A percentile compares a stretch with the other conserved stretches of the same genome.
phyloP scores from a whole-genome alignment of 1,140 invertebrate genomes.

The Microplitis mediator region DNA sequence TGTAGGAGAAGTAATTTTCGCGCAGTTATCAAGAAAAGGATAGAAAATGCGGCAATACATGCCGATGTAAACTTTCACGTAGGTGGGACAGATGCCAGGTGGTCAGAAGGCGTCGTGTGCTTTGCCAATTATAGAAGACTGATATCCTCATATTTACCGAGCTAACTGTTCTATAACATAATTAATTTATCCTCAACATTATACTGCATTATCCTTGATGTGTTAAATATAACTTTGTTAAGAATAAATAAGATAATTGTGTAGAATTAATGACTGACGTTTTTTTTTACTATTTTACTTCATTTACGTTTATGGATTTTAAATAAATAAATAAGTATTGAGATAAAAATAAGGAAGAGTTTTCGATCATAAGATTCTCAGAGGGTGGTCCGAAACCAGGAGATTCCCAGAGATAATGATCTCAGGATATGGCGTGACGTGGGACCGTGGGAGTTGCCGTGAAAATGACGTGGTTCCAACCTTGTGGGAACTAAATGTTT shows the following conservation, averaged over 20 bases:
- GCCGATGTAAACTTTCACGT: conserved; percentile 31
- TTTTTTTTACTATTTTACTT: background rate
- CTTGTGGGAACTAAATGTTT: conserved; percentile 12
- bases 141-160: background rate
- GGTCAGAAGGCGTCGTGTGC: conserved; percentile 13
- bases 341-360: background rate
- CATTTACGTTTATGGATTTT: background rate
- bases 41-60: conserved; percentile 18
- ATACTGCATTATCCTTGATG: background rate
- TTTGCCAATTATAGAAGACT: background rate
- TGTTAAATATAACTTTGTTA: background rate
- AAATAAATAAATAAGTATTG: background rate
- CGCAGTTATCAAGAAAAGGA: no score
- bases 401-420: conserved; percentile 7
- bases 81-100: conserved; percentile 33
- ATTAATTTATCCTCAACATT: background rate
- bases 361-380: background rate
- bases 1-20: no score
- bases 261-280: background rate
- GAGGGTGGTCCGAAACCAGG: background rate
- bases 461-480: conserved; percentile 1
- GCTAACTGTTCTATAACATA: background rate
- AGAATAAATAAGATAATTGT: background rate
- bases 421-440: conserved; percentile 4
- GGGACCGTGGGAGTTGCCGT: conserved; percentile 20